A percentile compares a stretch with the other conserved stretches of the same genome.
phyloP scores from a whole-genome alignment of 2,113 vertebrate genomes.

The Menidia beryllina region DNA sequence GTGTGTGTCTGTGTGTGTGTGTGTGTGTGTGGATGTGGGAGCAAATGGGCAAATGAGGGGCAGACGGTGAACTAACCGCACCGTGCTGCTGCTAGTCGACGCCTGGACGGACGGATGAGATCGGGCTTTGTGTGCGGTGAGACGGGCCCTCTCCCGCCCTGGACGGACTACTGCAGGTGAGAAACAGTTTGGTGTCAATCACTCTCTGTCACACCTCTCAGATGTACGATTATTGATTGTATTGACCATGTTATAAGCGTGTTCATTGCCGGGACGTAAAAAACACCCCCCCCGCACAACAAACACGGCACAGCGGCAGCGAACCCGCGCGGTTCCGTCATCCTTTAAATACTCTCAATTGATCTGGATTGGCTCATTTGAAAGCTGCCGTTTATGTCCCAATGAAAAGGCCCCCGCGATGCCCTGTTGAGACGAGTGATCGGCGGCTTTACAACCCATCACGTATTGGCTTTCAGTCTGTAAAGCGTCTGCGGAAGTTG shows the following conservation, averaged over 20 bases:
- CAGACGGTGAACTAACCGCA: constrained; percentile 85
- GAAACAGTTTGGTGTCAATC: constrained; percentile 83
- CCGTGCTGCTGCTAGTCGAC: constrained; percentile 84
- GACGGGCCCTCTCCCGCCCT: constrained; percentile 83
- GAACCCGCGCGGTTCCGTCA: constrained; percentile 22
- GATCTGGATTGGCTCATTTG: constrained; percentile 69
- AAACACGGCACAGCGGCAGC: constrained; percentile 41
- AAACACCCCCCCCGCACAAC: constrained; percentile 29
- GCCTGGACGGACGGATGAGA: constrained; percentile 80
- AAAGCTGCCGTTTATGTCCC: constrained; percentile 62
- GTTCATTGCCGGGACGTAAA: constrained; percentile 65
- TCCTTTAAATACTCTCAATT: constrained; percentile 41
- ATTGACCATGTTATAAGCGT: constrained; percentile 74
- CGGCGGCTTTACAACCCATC: constrained; percentile 55
- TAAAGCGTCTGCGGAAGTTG: constrained; percentile 33
- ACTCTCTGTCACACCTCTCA: constrained; percentile 79
- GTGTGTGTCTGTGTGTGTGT: constrained; percentile 4
- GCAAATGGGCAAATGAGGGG: constrained; percentile 47
- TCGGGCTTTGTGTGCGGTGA: constrained; percentile 84
- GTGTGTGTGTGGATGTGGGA: constrained; percentile 25
- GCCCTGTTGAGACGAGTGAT: constrained; percentile 59
- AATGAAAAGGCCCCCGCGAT: constrained; percentile 53
- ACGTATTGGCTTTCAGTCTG: constrained; percentile 51
- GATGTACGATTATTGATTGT: constrained; percentile 77
- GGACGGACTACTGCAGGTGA: constrained; percentile 84